Evolutionary conservation across 1,140 invertebrate genomes (phyloP).

Genomic region (Megathymus violae): DNA sequence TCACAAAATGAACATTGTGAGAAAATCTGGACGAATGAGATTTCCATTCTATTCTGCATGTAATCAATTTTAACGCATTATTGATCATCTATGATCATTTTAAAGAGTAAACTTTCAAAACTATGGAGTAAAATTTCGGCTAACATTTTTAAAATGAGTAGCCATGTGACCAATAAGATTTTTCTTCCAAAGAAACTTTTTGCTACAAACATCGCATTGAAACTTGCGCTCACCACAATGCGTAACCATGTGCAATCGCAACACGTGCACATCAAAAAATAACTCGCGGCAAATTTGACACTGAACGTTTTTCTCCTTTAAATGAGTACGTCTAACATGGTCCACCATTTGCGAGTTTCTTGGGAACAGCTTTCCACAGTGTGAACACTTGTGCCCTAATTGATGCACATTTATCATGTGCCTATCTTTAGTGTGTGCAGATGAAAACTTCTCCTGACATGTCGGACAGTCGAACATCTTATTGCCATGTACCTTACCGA

Average conservation of each 20-base stretch:
- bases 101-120: background rate
- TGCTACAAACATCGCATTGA: conserved; percentile 87
- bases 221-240: conserved; percentile 90
- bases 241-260: conserved; percentile 78
- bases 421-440: conserved; percentile 51
- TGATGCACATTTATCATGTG: conserved; percentile 55
- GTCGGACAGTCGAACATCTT: conserved; percentile 50
- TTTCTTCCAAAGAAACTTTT: conserved; percentile 79
- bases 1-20: too few species aligned
- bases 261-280: conserved; percentile 80
- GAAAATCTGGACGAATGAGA: too few species aligned
- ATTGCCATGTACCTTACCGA: conserved; percentile 51
- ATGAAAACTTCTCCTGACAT: conserved; percentile 60
- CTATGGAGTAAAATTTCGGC: background rate
- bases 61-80: background rate
- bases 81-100: background rate
- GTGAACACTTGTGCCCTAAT: conserved; percentile 55
- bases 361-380: conserved; percentile 60
- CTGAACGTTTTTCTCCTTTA: conserved; percentile 68
- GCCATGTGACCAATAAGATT: conserved; percentile 62
- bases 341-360: conserved; percentile 64
- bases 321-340: conserved; percentile 61
- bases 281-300: conserved; percentile 64
- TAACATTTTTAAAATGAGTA: conserved; percentile 44
- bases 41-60: too few species aligned